phyloP scores from a whole-genome alignment of 1,140 invertebrate genomes.

The Anoplophora glabripennis region DNA sequence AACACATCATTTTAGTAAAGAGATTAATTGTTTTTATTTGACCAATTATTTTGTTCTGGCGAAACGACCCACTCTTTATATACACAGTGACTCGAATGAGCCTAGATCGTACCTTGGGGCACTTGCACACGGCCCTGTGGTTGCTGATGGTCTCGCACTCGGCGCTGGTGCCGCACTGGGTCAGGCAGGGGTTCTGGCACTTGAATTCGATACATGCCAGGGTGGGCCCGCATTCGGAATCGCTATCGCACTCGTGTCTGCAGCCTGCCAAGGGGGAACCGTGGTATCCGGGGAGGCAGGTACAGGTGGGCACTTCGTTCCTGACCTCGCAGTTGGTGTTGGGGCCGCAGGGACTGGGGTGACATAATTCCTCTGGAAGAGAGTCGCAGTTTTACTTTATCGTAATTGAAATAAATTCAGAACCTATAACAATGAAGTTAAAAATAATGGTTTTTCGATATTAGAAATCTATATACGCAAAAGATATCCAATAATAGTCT shows the following conservation, averaged over 20 bases:
- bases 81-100: too few relatives aligned
- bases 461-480: too few relatives aligned
- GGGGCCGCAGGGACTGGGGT: conserved; percentile 73
- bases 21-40: conserved; percentile 4
- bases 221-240: conserved; percentile 67
- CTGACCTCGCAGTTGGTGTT: conserved; percentile 78
- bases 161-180: conserved; percentile 74
- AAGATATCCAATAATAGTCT: too few relatives aligned
- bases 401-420: not conserved
- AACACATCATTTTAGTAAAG: not conserved
- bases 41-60: too few relatives aligned
- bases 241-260: conserved; percentile 73
- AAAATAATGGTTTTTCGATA: not conserved
- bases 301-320: conserved; percentile 70
- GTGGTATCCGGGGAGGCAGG: conserved; percentile 61
- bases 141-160: conserved; percentile 71
- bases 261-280: conserved; percentile 74
- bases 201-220: conserved; percentile 72
- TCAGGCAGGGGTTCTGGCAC: conserved; percentile 73
- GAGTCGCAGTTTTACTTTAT: too few relatives aligned
- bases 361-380: conserved; percentile 62
- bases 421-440: not conserved
- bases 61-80: not conserved
- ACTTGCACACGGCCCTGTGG: conserved; percentile 77
- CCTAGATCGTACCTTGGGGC: conserved; percentile 74